phyloP scores from a whole-genome alignment of 2,797 vertebrate species.

The Gobio occitaniae region DNA sequence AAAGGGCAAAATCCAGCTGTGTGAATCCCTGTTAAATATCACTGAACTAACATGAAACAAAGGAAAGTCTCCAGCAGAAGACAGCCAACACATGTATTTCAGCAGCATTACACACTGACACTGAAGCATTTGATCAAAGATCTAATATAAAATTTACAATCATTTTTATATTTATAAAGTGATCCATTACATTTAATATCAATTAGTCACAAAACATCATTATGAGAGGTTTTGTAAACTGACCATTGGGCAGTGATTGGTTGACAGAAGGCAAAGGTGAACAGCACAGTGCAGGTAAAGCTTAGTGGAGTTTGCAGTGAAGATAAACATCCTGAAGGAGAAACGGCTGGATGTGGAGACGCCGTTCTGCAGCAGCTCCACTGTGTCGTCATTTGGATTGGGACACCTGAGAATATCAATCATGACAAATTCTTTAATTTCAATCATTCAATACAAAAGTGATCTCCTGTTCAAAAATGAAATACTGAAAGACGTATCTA shows the following conservation, averaged over 20 bases:
- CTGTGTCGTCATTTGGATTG: constrained; percentile 31
- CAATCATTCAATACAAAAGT: too few species aligned
- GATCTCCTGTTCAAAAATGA: background rate
- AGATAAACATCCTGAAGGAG: constrained; percentile 34
- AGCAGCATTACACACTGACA: background rate
- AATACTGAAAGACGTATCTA: background rate
- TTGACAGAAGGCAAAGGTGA: constrained; percentile 45
- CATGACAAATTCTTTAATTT: background rate
- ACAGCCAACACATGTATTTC: background rate
- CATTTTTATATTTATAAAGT: background rate
- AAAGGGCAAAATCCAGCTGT: background rate
- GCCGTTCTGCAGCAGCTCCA: constrained; percentile 47
- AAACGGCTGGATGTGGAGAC: constrained; percentile 17
- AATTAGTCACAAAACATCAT: background rate
- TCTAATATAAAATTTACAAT: too few species aligned
- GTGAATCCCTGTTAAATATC: too few species aligned
- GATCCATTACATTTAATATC: background rate
- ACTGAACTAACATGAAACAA: too few species aligned
- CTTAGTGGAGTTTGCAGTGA: background rate
- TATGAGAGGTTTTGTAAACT: too few species aligned
- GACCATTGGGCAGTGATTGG: background rate
- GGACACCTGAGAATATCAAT: constrained; percentile 47
- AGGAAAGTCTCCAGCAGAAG: background rate
- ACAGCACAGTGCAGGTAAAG: constrained; percentile 55
- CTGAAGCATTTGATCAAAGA: background rate